Conservation (phyloP, 2,113 vertebrate genomes). For the Narcine bancroftii region DNA sequence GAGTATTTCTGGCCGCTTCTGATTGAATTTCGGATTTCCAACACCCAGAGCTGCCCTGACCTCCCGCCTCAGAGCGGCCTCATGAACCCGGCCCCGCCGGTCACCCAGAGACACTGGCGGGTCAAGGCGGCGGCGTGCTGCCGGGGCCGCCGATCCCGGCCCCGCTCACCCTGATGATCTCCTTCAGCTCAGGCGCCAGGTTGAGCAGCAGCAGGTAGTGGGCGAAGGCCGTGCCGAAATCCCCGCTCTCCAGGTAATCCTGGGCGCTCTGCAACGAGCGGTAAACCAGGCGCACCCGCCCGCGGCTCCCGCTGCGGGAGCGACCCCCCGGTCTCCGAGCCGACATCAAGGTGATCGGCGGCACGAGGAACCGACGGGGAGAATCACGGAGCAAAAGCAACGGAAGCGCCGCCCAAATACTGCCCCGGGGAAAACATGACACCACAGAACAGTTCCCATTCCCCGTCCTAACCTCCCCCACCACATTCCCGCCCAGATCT, state of each 20-base stretch:
- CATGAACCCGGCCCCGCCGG: too few species aligned
- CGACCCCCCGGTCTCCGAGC: slow-evolving; percentile 47
- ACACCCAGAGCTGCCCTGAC: too few species aligned
- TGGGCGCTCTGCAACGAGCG: slow-evolving; percentile 83
- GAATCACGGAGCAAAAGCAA: too few species aligned
- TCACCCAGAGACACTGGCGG: too few species aligned
- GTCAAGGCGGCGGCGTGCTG: background rate
- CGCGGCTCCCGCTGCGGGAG: slow-evolving; percentile 50
- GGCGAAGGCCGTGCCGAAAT: slow-evolving; percentile 89
- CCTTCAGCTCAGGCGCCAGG: slow-evolving; percentile 78
- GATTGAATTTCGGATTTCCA: too few species aligned
- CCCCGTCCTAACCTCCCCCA: background rate
- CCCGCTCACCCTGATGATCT: slow-evolving; percentile 56
- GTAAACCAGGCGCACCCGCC: slow-evolving; percentile 72
- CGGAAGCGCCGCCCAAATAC: too few species aligned
- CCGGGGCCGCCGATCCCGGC: background rate
- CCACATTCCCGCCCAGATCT: background rate
- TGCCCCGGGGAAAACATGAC: too few species aligned
- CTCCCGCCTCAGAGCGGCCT: too few species aligned
- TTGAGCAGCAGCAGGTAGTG: slow-evolving; percentile 88
- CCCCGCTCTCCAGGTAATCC: slow-evolving; percentile 73
- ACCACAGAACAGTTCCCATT: background rate
- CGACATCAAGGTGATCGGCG: background rate
- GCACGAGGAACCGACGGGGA: background rate
- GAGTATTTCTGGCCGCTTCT: too few species aligned